A percentile compares a stretch with the other conserved stretches of the same genome.
Evolutionary conservation across 2,113 vertebrate genomes (phyloP).

Genomic region (Phrynocephalus versicolor): DNA sequence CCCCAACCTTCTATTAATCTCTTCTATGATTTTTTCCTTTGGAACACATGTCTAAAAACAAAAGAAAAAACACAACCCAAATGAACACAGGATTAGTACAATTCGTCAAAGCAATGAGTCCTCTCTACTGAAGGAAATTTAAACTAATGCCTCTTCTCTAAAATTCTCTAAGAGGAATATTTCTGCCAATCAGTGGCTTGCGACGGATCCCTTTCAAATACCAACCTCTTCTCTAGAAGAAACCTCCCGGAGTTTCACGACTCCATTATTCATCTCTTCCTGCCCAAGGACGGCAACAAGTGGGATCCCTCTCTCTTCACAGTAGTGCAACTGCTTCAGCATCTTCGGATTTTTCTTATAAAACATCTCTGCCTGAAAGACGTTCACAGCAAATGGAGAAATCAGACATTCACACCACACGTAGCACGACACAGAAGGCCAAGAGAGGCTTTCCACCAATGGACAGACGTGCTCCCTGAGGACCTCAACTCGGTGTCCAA

Average conservation of each 20-base stretch:
- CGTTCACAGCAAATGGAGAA: not conserved
- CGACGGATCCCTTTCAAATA: not conserved
- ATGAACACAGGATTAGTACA: not conserved
- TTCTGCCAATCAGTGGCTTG: not conserved
- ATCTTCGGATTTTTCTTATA: constrained; percentile 93
- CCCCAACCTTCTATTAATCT: constrained; percentile 74
- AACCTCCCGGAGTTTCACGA: constrained; percentile 87
- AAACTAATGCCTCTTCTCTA: not conserved
- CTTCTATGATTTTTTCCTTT: constrained; percentile 76
- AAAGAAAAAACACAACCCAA: not conserved
- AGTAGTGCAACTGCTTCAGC: constrained; percentile 91
- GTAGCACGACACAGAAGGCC: not conserved
- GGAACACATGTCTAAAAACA: constrained; percentile 78
- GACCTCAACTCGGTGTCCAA: not conserved
- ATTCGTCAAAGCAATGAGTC: not conserved
- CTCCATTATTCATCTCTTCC: constrained; percentile 86
- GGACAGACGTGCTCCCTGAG: not conserved
- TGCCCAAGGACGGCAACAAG: constrained; percentile 91
- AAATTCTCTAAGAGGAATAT: not conserved
- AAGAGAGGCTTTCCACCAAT: not conserved
- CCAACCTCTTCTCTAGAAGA: constrained; percentile 87
- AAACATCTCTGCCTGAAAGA: constrained; percentile 87
- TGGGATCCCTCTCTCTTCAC: constrained; percentile 88
- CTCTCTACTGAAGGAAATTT: not conserved
- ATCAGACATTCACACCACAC: not conserved